Conservation (phyloP, 2,888 invertebrate genomes). For the Shargacucullia verbasci region DNA sequence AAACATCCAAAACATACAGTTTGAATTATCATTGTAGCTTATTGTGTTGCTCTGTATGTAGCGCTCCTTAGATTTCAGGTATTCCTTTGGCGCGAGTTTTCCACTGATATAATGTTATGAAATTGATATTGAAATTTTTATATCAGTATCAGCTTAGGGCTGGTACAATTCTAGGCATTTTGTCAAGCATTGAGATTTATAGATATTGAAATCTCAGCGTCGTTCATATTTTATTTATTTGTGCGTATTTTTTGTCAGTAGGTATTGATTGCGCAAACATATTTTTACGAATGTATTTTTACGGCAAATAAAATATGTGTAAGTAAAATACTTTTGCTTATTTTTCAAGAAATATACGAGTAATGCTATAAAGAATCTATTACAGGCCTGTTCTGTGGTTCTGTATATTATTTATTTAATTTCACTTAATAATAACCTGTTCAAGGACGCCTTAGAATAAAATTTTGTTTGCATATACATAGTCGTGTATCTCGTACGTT, state of each 20-base stretch:
- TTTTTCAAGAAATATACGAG: conserved; percentile 3
- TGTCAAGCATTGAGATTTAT: conserved; percentile 18
- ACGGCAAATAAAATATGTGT: conserved; percentile 23
- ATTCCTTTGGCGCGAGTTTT: conserved; percentile 17
- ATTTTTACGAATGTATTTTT: conserved; percentile 7
- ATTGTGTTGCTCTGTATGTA: neutral
- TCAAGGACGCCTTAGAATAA: too few relatives aligned
- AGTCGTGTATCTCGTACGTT: too few relatives aligned
- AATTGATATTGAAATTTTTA: conserved; percentile 40
- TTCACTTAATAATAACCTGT: too few relatives aligned
- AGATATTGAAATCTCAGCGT: conserved; percentile 16
- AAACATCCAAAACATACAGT: too few relatives aligned
- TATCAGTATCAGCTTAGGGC: conserved; percentile 15
- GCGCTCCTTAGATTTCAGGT: conserved; percentile 12
- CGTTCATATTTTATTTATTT: conserved; percentile 29
- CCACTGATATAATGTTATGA: conserved; percentile 13
- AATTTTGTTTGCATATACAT: too few relatives aligned
- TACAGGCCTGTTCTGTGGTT: conserved; percentile 1
- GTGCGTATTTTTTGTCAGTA: conserved; percentile 12
- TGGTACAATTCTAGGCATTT: conserved; percentile 16
- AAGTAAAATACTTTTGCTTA: conserved; percentile 12
- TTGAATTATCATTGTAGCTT: too few relatives aligned
- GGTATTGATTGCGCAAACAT: conserved; percentile 2
- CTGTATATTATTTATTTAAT: too few relatives aligned
- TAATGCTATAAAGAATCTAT: conserved; percentile 10